phyloP scores from a whole-genome alignment of 2,113 vertebrate genomes.

The Catharus minimus region DNA sequence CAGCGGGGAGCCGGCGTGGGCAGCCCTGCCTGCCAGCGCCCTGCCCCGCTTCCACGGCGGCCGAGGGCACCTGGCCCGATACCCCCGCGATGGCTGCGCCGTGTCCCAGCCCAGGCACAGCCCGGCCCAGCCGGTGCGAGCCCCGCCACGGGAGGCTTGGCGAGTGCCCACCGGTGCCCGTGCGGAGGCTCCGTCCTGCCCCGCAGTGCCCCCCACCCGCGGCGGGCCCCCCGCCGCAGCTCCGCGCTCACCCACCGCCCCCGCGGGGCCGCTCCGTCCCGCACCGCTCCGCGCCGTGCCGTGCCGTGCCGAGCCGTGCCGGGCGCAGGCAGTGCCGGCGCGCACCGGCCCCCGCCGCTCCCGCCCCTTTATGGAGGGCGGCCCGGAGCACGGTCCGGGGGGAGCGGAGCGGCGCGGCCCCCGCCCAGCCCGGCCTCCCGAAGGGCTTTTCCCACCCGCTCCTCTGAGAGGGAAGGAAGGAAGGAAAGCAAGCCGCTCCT shows the following conservation, averaged over 20 bases:
- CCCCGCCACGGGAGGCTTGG: neutral
- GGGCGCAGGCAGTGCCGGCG: conserved; percentile 19
- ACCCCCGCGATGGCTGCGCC: neutral
- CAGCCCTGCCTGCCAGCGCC: too few species aligned
- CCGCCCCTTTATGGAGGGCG: conserved; percentile 57
- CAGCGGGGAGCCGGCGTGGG: neutral
- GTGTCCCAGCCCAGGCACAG: neutral
- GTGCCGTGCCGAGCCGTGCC: neutral
- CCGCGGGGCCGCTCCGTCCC: too few species aligned
- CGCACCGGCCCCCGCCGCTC: conserved; percentile 14
- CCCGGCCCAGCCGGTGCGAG: neutral
- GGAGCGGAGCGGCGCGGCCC: neutral
- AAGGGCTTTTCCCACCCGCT: neutral
- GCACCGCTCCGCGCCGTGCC: too few species aligned
- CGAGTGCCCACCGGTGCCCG: too few species aligned
- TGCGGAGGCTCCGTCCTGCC: too few species aligned
- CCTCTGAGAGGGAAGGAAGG: neutral
- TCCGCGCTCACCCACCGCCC: too few species aligned
- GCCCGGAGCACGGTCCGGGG: conserved; percentile 14
- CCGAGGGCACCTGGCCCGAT: neutral
- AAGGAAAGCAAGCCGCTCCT: neutral
- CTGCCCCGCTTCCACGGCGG: neutral
- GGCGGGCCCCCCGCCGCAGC: too few species aligned
- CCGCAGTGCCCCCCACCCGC: too few species aligned
- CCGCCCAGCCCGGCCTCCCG: neutral